Percentiles rank a stretch among this genome's conserved stretches.
These are phyloP conservation scores for Hydriomena furcata DNA, from an alignment of 2,888 invertebrate genomes.

Conservation along the genomic window DNA sequence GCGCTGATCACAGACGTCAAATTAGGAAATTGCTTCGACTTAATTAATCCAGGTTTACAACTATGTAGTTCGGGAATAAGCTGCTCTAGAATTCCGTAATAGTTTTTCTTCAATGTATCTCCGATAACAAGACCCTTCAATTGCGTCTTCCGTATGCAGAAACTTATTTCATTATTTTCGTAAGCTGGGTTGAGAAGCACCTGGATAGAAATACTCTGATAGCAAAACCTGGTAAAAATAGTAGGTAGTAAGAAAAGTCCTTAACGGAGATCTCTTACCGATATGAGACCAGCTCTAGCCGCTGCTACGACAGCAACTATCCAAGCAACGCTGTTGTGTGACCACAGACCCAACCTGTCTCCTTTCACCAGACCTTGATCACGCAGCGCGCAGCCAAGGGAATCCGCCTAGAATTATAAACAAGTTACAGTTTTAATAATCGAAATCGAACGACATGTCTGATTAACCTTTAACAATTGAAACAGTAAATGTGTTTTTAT, in stretches of 20 bases:
- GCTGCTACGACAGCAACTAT: constrained; percentile 87
- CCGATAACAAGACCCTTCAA: constrained; percentile 87
- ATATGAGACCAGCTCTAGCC: constrained; percentile 88
- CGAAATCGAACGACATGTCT: too few relatives aligned
- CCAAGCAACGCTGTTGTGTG: constrained; percentile 92
- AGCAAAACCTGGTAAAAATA: constrained; percentile 27
- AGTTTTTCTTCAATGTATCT: constrained; percentile 85
- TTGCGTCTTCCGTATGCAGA: constrained; percentile 88
- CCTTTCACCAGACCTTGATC: constrained; percentile 88
- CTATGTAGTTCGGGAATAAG: constrained; percentile 83
- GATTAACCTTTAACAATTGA: too few relatives aligned
- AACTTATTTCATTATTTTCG: constrained; percentile 87
- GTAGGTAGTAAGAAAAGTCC: too few relatives aligned
- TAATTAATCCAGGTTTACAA: constrained; percentile 71
- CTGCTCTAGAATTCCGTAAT: constrained; percentile 84
- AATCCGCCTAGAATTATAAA: constrained; percentile 82
- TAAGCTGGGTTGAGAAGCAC: constrained; percentile 92
- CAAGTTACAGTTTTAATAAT: not conserved
- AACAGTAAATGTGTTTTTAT: too few relatives aligned
- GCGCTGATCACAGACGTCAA: constrained; percentile 83
- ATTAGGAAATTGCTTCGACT: constrained; percentile 72
- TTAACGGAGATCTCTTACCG: too few relatives aligned
- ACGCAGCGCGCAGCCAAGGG: constrained; percentile 88
- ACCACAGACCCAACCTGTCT: constrained; percentile 92
- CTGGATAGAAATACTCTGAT: constrained; percentile 52